phyloP scores from a whole-genome alignment of 2,888 invertebrate genomes.

The Lasioglossum vierecki region DNA sequence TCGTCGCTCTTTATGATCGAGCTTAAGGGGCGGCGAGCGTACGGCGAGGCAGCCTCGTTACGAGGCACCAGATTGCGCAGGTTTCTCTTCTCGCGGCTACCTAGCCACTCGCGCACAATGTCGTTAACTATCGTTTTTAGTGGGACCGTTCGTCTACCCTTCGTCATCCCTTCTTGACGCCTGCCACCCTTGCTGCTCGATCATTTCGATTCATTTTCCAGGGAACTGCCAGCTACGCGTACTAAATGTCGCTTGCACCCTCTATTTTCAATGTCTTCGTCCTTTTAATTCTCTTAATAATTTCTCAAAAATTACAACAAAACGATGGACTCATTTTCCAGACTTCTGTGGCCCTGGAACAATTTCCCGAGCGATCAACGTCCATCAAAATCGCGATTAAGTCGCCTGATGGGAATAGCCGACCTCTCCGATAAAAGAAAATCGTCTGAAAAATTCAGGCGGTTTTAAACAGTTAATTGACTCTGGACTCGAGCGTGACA shows the following conservation, averaged over 20 bases:
- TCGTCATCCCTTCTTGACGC: neutral
- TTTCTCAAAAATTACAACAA: neutral
- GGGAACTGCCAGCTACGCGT: neutral
- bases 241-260: neutral
- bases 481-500: neutral
- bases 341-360: neutral
- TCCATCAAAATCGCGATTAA: neutral
- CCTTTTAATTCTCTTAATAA: neutral
- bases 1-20: slow-evolving; percentile 74
- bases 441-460: neutral
- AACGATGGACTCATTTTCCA: neutral
- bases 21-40: slow-evolving; percentile 68
- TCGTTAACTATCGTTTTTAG: slow-evolving; percentile 52
- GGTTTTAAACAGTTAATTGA: neutral
- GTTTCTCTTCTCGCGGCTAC: slow-evolving; percentile 23
- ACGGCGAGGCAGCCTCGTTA: slow-evolving; percentile 53
- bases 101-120: slow-evolving; percentile 30
- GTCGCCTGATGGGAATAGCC: neutral
- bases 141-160: slow-evolving; percentile 21
- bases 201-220: neutral
- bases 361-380: neutral
- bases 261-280: neutral
- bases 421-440: neutral
- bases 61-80: slow-evolving; percentile 54
- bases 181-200: no score